phyloP scores from a whole-genome alignment of 23 tunicate species.

The Halocynthia roretzi region DNA sequence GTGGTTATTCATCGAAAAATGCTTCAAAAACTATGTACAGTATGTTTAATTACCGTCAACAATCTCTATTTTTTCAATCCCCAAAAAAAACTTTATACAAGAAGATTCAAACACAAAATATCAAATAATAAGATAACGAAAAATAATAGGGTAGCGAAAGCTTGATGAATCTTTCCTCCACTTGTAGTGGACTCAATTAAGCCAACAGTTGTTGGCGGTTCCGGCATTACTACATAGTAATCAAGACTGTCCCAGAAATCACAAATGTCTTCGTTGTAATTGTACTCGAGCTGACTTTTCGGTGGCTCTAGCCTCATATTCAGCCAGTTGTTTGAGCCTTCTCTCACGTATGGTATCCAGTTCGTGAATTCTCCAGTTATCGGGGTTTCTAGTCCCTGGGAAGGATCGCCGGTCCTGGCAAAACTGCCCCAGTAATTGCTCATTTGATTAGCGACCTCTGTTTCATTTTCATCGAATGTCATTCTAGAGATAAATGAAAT shows the following conservation, averaged over 20 bases:
- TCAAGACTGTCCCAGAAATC: conserved; percentile 63
- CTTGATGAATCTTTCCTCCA: no score
- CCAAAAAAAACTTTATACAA: no score
- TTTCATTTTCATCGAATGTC: neutral
- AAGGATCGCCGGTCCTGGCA: conserved; percentile 16
- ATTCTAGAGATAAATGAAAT: conserved; percentile 1
- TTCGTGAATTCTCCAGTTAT: neutral
- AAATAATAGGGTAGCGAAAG: no score
- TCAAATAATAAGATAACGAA: no score
- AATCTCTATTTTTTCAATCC: no score
- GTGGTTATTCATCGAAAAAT: no score
- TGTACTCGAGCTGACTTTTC: conserved; percentile 7
- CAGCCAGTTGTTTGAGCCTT: conserved; percentile 18
- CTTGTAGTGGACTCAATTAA: no score
- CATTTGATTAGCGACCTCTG: neutral
- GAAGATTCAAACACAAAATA: no score
- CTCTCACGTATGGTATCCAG: conserved; percentile 1
- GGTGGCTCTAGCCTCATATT: conserved; percentile 38
- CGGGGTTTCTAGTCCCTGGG: neutral
- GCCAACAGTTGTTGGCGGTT: neutral
- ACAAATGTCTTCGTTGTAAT: conserved; percentile 40
- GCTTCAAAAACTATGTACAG: no score
- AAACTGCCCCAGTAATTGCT: conserved; percentile 31
- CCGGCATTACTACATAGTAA: conserved; percentile 26
- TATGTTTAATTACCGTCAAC: no score